Conservation (phyloP, 2,797 vertebrate genomes). For the Phoebastria nigripes region DNA sequence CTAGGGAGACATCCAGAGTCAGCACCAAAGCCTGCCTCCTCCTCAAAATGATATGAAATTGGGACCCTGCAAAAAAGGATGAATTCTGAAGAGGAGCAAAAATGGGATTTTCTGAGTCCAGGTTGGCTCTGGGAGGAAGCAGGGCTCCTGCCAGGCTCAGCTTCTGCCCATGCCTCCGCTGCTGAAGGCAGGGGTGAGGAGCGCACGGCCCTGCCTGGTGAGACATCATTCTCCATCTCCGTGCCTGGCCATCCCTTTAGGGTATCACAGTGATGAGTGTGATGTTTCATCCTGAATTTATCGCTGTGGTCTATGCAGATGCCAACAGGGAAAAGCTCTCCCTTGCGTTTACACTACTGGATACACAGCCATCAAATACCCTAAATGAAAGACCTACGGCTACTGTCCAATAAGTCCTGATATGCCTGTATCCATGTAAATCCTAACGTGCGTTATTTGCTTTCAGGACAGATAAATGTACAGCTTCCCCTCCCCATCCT, state of each 20-base stretch:
- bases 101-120: not conserved
- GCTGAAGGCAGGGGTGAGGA: not conserved
- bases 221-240: not conserved
- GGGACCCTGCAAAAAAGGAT: not conserved
- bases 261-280: fast-evolving
- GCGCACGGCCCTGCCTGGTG: not conserved
- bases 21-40: constrained; percentile 67
- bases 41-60: constrained; percentile 48
- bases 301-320: not conserved
- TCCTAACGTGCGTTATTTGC: not conserved
- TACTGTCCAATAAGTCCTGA: not conserved
- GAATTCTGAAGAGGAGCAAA: not conserved
- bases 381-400: not conserved
- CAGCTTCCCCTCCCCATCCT: not conserved
- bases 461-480: not conserved
- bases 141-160: not conserved
- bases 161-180: not conserved
- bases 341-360: not conserved
- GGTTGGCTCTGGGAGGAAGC: not conserved
- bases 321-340: not conserved
- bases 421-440: not conserved
- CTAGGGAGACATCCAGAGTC: constrained; percentile 69
- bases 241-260: fast-evolving
- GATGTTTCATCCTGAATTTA: not conserved
- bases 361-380: not conserved